Evolutionary conservation across 2,797 vertebrate species (phyloP).

Genomic region (Peromyscus melanophrys): DNA sequence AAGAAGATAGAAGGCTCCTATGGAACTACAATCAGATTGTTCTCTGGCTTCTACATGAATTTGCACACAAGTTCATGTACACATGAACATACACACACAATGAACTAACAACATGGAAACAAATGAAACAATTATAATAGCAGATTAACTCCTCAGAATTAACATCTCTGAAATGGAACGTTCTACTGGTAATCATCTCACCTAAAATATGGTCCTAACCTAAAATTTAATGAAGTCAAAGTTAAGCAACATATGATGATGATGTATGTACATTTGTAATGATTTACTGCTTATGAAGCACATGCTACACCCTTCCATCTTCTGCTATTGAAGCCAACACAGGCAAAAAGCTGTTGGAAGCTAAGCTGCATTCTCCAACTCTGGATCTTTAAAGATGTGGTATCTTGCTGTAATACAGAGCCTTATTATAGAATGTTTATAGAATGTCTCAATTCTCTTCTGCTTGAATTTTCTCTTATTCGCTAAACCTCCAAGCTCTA

Average conservation of each 20-base stretch:
- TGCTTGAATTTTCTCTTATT: slow-evolving; percentile 62
- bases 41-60: background rate
- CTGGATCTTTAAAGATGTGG: slow-evolving; percentile 55
- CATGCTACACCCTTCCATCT: slow-evolving; percentile 28
- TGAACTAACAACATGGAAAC: slow-evolving; percentile 54
- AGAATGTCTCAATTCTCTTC: slow-evolving; percentile 8
- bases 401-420: slow-evolving; percentile 64
- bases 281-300: slow-evolving; percentile 42
- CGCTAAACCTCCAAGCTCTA: slow-evolving; percentile 66
- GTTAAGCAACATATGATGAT: slow-evolving; percentile 58
- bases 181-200: slow-evolving; percentile 54
- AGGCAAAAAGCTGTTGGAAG: slow-evolving; percentile 62
- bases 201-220: slow-evolving; percentile 65
- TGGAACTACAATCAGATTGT: background rate
- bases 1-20: background rate
- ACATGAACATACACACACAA: background rate
- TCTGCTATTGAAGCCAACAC: slow-evolving; percentile 40
- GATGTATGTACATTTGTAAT: slow-evolving; percentile 25
- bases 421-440: slow-evolving; percentile 33
- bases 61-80: background rate
- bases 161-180: slow-evolving; percentile 52
- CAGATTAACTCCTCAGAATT: slow-evolving; percentile 51
- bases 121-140: slow-evolving; percentile 71
- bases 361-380: slow-evolving; percentile 67
- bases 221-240: slow-evolving; percentile 66